Base-by-base conservation (phyloP, 1,140 invertebrate species). In the Proctacanthus coquilletti region DNA sequence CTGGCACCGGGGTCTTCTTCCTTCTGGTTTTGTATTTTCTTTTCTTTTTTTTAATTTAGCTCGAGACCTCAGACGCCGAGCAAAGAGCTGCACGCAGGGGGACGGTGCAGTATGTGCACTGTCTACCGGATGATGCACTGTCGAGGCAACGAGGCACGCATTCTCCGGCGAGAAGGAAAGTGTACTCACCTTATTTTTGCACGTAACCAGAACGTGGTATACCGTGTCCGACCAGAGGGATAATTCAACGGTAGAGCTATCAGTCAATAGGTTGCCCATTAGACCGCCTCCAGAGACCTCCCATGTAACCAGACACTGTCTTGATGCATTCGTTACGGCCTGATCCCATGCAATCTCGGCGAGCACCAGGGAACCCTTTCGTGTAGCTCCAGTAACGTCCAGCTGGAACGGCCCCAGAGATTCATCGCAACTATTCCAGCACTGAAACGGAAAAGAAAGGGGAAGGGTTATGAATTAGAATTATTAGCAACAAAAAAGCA, bases 191-290 rank as follows among this genome's bases (percentile, higher is more conserved):
- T 47, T 47, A 42, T 42, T 41, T 34, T 45, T 45, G 32, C 45
- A 47, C 38, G 45, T 47, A 34, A 47, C 45, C 42, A 63, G 60
- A 27, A 66, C 52, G 42, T 61, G 51, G 44, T 66, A 66, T 17
- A 61, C 44, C 8, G 62, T 62, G 29, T 65, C 54, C 21, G 63
- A 60, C 63, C 64, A 65, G 3, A 67, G 48, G 23, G 60, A 61
- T n/a, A 67, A 48, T 35, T 60, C 61, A 36, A 64, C 63, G 20
- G 49, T 50, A 15, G 60, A 63, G 5, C 59, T 50, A 42, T 64
- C 56, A 21, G 63, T 66, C 43, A 63, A 61, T 34, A 66, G 54
- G 47, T 67, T 63, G 18, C 65, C 65, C 36, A 64, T 65, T 25
- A 67, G 52, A 32, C 62, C 64, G 27, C 62, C 62, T 17, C 64